These are phyloP conservation scores for Tetragnatha versicolor DNA, from an alignment of 1,140 invertebrate species.

Conservation along the genomic window DNA sequence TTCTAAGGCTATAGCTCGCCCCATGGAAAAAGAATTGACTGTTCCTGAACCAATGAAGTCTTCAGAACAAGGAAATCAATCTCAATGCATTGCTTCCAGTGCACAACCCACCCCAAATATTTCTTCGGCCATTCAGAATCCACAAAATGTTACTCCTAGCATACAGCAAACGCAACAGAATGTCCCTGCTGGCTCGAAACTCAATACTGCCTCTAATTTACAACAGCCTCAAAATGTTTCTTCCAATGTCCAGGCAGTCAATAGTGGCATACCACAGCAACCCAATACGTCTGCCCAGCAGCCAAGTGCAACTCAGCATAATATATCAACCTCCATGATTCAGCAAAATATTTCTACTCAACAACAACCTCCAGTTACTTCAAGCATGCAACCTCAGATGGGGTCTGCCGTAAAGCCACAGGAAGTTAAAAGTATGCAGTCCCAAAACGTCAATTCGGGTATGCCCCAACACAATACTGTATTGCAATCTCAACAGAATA, in stretches of 20 bases:
- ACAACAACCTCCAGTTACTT: neutral
- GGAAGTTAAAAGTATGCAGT: no score
- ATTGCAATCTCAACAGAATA: no score
- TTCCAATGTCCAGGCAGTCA: no score
- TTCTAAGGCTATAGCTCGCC: constrained; percentile 1
- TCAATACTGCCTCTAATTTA: neutral
- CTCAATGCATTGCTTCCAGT: neutral
- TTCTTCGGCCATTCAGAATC: constrained; percentile 13
- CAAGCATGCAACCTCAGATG: neutral
- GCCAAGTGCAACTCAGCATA: neutral
- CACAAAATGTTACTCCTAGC: constrained; percentile 20
- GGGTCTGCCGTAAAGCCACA: no score
- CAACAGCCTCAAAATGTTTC: constrained; percentile 19
- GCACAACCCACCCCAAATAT: neutral
- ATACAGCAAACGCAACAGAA: neutral
- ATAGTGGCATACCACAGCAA: no score
- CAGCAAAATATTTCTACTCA: neutral
- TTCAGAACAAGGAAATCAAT: neutral
- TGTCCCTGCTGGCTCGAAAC: neutral
- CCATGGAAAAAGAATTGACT: neutral
- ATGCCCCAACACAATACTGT: no score
- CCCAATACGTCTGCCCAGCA: neutral
- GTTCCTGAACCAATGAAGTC: constrained; percentile 21
- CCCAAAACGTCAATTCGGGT: no score
- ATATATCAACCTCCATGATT: neutral